phyloP scores from a whole-genome alignment of 1,140 invertebrate genomes.

The Papilio dardanus region DNA sequence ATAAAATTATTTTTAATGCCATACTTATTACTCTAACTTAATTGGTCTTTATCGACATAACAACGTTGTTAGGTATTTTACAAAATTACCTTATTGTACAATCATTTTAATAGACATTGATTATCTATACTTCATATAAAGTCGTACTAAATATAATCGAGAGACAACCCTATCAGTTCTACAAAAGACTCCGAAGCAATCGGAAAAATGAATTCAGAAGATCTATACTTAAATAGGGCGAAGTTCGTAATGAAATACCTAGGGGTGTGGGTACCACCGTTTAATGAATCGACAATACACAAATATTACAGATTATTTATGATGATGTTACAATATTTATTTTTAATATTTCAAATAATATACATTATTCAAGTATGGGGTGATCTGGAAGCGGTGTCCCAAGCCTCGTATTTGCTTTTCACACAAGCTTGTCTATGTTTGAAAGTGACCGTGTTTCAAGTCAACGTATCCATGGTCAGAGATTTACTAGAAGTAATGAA shows the following conservation, averaged over 20 bases:
- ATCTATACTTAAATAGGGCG: slow-evolving; percentile 66
- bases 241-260: slow-evolving; percentile 70
- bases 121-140: not conserved
- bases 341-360: slow-evolving; percentile 70
- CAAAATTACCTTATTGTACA: slow-evolving; percentile 22
- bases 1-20: not conserved
- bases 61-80: slow-evolving; percentile 13
- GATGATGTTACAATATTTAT: slow-evolving; percentile 68
- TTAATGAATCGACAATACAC: slow-evolving; percentile 46
- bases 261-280: slow-evolving; percentile 67
- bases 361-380: slow-evolving; percentile 70
- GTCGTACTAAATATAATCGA: not conserved
- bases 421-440: slow-evolving; percentile 74
- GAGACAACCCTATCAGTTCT: not conserved
- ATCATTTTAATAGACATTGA: slow-evolving; percentile 8
- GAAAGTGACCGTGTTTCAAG: slow-evolving; percentile 68
- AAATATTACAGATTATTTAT: slow-evolving; percentile 66
- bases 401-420: slow-evolving; percentile 69
- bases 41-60: not conserved
- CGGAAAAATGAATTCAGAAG: slow-evolving; percentile 47
- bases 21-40: not conserved
- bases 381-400: slow-evolving; percentile 67
- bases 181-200: not conserved
- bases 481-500: slow-evolving; percentile 64
- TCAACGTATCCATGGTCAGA: slow-evolving; percentile 55